These are phyloP conservation scores for Amphiprion ocellaris DNA, from an alignment of 2,113 vertebrate genomes.

Conservation along the genomic window DNA sequence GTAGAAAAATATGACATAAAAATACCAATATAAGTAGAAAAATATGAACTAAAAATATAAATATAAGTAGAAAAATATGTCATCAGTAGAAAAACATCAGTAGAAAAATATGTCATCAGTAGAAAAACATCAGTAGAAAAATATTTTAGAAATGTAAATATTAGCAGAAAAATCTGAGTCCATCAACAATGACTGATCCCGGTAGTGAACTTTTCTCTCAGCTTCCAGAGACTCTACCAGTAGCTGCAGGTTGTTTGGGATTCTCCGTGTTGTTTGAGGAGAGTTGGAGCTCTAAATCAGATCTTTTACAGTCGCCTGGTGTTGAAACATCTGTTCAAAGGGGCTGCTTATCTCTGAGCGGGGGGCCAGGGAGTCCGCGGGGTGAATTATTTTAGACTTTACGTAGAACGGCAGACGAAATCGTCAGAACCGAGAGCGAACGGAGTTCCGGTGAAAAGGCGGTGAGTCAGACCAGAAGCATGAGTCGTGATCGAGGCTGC, in stretches of 20 bases:
- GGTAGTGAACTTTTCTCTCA: constrained; percentile 16
- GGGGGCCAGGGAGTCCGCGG: constrained; percentile 11
- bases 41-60: no score
- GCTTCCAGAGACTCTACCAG: constrained; percentile 1
- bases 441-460: constrained; percentile 34
- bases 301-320: background rate
- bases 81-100: no score
- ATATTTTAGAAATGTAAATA: no score
- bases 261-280: constrained; percentile 6
- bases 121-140: no score
- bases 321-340: background rate
- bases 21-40: no score
- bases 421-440: constrained; percentile 33
- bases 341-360: background rate
- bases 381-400: constrained; percentile 35
- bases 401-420: constrained; percentile 17
- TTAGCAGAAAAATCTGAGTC: background rate
- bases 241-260: background rate
- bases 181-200: constrained; percentile 43
- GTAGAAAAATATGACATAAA: no score
- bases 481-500: constrained; percentile 65
- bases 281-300: constrained; percentile 5
- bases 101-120: no score
- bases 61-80: no score
- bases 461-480: constrained; percentile 70